Evolutionary conservation across 2,797 vertebrate genomes (phyloP), one percentile per base, ranked within the genome.

Genomic region (Gymnothorax reevesii): DNA sequence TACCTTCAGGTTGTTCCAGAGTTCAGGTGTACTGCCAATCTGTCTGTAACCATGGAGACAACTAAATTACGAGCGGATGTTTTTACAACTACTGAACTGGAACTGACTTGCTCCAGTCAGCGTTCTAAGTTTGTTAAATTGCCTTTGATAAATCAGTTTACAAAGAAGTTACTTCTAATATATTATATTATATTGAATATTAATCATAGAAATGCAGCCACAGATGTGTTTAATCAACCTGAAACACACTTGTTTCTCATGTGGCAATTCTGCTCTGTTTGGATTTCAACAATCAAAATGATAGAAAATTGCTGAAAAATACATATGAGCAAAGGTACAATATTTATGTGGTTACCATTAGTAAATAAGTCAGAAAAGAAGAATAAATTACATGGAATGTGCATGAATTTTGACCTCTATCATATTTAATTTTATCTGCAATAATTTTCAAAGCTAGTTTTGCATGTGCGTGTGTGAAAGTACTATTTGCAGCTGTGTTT

Each of bases 401-500:
- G 6, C 2, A n/a, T 55, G 52, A 77, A 6, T 25, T 20, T 3
- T 55, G 0, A 12, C 12, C 55, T 80, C 20, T 2, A 6, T 79
- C 49, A 79, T 10, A 52, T 52, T 54, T 79, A 5, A 79, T 79
- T 79, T 5, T 79, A 54, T n/a, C 52, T 55, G 54, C 8, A 55
- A 17, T 54, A 49, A 80, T 80, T 80, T 80, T 49, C n/a, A 20
- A 80, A 6, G n/a, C 52, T 55, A 12, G 54, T 80, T 80, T 17
- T 80, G 77, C 55, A n/a, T 80, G 52, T 20, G 7, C 4, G 4
- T 77, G 73, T 42, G 27, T 77, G 20, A n/a, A 54, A 80, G 4
- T 20, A 9, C 52, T n/a, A 55, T 22, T 52, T 80, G 77, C 77
- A 54, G 42, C 77, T 80, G 77, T 80, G 55, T 80, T 55, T 80